These are phyloP conservation scores for Actinia equina DNA, from an alignment of 64 coral and sea anemone species.

Conservation along the genomic window DNA sequence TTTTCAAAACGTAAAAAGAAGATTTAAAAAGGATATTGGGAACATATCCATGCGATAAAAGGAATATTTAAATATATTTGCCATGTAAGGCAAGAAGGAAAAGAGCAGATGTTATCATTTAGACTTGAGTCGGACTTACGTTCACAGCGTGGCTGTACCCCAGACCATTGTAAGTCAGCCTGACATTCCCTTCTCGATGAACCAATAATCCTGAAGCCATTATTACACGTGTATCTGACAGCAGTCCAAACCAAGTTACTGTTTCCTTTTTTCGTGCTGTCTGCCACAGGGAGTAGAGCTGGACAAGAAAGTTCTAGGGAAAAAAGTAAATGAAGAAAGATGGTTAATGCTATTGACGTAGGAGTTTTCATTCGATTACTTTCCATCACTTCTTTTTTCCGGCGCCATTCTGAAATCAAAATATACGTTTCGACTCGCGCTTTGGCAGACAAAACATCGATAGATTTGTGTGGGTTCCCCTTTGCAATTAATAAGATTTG, in stretches of 20 bases:
- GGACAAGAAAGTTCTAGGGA: slow-evolving; percentile 40
- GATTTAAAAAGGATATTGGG: no score
- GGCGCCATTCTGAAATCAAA: no score
- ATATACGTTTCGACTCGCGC: not conserved
- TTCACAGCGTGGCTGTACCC: slow-evolving; percentile 25
- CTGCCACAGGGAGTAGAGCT: not conserved
- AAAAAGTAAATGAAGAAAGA: not conserved
- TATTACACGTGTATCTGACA: slow-evolving; percentile 47
- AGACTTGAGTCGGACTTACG: slow-evolving; percentile 26
- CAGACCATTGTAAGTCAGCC: slow-evolving; percentile 45
- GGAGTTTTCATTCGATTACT: not conserved
- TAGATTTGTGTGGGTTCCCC: no score
- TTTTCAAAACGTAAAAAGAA: no score
- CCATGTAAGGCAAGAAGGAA: no score
- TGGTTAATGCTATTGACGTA: not conserved
- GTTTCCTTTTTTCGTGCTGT: slow-evolving; percentile 13
- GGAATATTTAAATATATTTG: not conserved
- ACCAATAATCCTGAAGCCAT: slow-evolving; percentile 16
- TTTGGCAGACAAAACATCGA: not conserved
- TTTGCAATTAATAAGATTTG: no score
- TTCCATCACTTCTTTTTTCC: no score
- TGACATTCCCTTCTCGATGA: slow-evolving; percentile 34
- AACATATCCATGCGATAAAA: not conserved
- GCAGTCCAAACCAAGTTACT: slow-evolving; percentile 16
- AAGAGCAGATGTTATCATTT: no score